Evolutionary conservation across 2,113 vertebrate species (phyloP), one percentile per base, ranked within the genome.

Genomic region (Pristiophorus japonicus): DNA sequence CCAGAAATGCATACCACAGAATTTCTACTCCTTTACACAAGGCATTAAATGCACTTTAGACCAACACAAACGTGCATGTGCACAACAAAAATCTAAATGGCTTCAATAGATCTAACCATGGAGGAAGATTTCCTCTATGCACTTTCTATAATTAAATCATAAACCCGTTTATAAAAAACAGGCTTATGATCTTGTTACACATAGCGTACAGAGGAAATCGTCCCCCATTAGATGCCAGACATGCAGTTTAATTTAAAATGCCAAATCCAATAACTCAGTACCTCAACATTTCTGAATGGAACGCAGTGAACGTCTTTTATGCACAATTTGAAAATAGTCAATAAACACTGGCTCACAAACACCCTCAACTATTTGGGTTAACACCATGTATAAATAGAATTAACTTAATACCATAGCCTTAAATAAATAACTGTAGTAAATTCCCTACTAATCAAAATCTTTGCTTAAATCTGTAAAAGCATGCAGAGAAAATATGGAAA

Each of bases 271-370:
- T 87, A 87, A 55, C 47, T 24, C 47, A 30, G 84, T 30, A 55
- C 84, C 84, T 87, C 84, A 87, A 55, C 84, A 87, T 87, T 55
- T 87, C 51, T 87, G 47, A 87, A 11, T 12, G 47, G 84, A 87
- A 51, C 84, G 12, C 84, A 27, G 24, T 87, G 84, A 87, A 87
- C 81, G 18, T 45, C 42, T 22, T 47, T 87, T 87, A 51, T 87
- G 45, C 11, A 87, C 22, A 87, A 45, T 45, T 22, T 84, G 81
- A 84, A 81, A 78, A 87, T 7, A 87, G 24, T 55, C 84, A 87
- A 87, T 87, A 87, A 87, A 87, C 27, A 24, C 27, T 55, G 22
- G 84, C 84, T 85, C 22, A 87, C 8, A 27, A 87, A 87, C 11
- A 51, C 24, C 45, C 47, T 87, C 45, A 87, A 87, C 45, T 87